These are phyloP conservation scores for Neofelis nebulosa DNA, from an alignment of 2,113 vertebrate genomes.

Conservation along the genomic window DNA sequence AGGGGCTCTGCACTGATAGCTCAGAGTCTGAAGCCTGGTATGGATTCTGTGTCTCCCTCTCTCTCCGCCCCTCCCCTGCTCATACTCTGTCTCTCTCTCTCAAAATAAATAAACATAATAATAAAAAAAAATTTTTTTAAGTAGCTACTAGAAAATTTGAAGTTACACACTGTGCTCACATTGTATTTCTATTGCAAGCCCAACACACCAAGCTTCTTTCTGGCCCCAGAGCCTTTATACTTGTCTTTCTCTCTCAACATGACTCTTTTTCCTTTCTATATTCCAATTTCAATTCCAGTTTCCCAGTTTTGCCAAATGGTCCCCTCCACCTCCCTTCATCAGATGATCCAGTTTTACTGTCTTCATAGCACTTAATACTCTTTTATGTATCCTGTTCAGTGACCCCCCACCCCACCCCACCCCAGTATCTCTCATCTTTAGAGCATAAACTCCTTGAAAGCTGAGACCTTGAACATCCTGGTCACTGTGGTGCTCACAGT, in stretches of 20 bases:
- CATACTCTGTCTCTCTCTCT: no score
- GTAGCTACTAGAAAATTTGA: neutral
- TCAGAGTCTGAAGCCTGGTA: no score
- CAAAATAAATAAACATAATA: no score
- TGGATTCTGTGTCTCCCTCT: no score
- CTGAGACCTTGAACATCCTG: neutral
- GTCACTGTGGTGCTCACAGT: neutral
- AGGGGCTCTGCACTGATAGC: no score
- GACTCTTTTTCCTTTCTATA: constrained; percentile 1
- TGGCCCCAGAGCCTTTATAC: neutral
- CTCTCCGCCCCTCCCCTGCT: no score
- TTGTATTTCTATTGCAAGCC: neutral
- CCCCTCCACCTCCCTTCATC: neutral
- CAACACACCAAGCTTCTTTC: neutral
- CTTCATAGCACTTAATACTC: neutral
- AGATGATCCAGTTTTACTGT: neutral
- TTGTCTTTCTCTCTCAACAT: neutral
- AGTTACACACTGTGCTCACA: neutral
- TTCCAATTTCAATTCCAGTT: neutral
- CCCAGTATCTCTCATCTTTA: neutral
- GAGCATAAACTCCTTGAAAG: neutral
- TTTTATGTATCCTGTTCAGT: neutral
- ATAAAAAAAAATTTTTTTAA: no score
- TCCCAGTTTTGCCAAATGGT: neutral
- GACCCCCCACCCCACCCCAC: no score